These are phyloP conservation scores for Ctena decussata DNA, from an alignment of 2,888 invertebrate genomes.

Conservation along the genomic window DNA sequence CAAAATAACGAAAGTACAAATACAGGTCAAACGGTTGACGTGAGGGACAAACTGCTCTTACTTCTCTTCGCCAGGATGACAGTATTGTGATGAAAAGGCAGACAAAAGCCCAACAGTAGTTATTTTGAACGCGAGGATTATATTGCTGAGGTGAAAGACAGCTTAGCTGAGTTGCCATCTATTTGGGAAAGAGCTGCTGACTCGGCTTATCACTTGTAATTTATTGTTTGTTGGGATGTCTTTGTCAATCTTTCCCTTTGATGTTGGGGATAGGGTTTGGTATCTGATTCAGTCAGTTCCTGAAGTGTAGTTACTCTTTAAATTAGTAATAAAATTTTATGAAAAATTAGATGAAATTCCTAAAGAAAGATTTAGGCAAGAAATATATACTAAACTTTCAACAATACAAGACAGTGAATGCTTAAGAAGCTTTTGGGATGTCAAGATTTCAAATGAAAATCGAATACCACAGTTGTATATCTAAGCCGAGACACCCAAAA, in stretches of 20 bases:
- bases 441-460: neutral
- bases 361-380: neutral
- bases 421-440: neutral
- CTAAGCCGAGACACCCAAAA: neutral
- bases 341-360: neutral
- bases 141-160: slow-evolving; percentile 14
- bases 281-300: too few species aligned
- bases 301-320: too few species aligned
- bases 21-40: slow-evolving; percentile 1
- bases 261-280: too few species aligned
- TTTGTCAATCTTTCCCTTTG: too few species aligned
- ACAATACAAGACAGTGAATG: neutral
- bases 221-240: too few species aligned
- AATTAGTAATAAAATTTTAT: neutral
- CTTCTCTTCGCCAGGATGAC: neutral
- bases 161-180: too few species aligned
- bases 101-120: slow-evolving; percentile 17
- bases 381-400: neutral
- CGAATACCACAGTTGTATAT: neutral
- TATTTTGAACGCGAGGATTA: slow-evolving; percentile 25
- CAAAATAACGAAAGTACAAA: slow-evolving; percentile 5
- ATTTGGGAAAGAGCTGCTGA: too few species aligned
- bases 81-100: slow-evolving; percentile 26
- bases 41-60: neutral
- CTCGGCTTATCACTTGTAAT: too few species aligned